These are phyloP conservation scores for Manduca sexta DNA, from an alignment of 1,140 invertebrate genomes.

Conservation along the genomic window DNA sequence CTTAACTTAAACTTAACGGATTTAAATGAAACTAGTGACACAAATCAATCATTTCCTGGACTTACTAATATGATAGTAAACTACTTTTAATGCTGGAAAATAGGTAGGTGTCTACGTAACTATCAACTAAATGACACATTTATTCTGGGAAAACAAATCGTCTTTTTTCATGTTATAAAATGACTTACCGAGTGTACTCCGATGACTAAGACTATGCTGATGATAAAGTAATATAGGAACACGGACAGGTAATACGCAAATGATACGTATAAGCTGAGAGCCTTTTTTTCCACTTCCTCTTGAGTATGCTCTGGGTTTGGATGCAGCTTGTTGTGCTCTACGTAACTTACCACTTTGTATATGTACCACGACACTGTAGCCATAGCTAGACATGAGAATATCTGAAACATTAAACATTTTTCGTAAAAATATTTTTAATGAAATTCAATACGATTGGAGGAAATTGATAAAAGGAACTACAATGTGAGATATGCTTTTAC, in stretches of 20 bases:
- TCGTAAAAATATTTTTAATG: neutral
- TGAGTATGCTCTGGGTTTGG: conserved; percentile 25
- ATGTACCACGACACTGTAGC: conserved; percentile 26
- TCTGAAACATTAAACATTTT: conserved; percentile 23
- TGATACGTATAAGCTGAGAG: conserved; percentile 41
- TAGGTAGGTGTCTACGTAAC: no score
- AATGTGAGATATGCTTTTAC: no score
- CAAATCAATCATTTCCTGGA: no score
- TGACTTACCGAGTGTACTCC: conserved; percentile 47
- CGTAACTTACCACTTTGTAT: conserved; percentile 37
- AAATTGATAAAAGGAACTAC: no score
- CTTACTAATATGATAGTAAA: no score
- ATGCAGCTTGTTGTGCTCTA: conserved; percentile 22
- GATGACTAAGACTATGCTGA: conserved; percentile 44
- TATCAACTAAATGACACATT: no score
- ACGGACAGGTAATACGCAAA: conserved; percentile 44
- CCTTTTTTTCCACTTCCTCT: conserved; percentile 27
- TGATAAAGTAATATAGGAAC: conserved; percentile 42
- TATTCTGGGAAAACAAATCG: no score
- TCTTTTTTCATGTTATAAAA: neutral
- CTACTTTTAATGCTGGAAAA: no score
- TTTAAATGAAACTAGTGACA: no score
- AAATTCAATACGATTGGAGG: neutral
- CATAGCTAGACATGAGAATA: conserved; percentile 27
- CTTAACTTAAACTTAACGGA: no score